Base-by-base conservation (phyloP, 2,888 invertebrate genomes). In the Lobophora halterata region DNA sequence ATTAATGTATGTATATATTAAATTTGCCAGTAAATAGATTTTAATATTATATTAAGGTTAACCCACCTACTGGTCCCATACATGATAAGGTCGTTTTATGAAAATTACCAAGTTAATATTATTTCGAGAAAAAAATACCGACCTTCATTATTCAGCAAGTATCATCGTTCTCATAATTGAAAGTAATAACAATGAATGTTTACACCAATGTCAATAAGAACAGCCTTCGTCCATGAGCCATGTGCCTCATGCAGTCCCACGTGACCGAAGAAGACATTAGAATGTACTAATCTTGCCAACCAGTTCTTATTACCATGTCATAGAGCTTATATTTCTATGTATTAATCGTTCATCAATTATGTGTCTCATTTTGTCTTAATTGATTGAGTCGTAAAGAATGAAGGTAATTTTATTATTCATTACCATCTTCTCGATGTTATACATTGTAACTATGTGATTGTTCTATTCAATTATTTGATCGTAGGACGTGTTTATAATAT, bases 131-230 rank as follows among this genome's bases (percentile, higher is more conserved):
- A n/a, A n/a, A n/a, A n/a, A n/a, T n/a, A n/a, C n/a, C n/a, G n/a
- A n/a, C n/a, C n/a, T n/a, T n/a, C n/a, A n/a, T 31, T 10, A 29
- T 7, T 29, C 29, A 20, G 8, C 29, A 20, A 20, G 6, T 20
- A 12, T 28, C 19, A 7, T 3, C 9, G 14, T 14, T 20, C 24
- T 12, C 18, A 33, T 11, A 24, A 17, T 32, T 32, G 11, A 32
- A 32, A 32, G 23, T 32, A 24, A 24, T 32, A 8, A 12, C 30
- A 12, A n/a, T 3, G 20, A 9, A 20, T 9, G 9, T 28, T 29
- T 6, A 11, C 29, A 24, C 24, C 36, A 36, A 36, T 16, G 21
- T 18, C 17, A 38, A 38, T 38, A 26, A 31, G 14, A 26, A 9
- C 5, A 19, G 14, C 10, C 16, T 21, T 34, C 6, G 19, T 6